Base-by-base conservation (phyloP, 1,140 invertebrate genomes). In the Drosophila punjabiensis region DNA sequence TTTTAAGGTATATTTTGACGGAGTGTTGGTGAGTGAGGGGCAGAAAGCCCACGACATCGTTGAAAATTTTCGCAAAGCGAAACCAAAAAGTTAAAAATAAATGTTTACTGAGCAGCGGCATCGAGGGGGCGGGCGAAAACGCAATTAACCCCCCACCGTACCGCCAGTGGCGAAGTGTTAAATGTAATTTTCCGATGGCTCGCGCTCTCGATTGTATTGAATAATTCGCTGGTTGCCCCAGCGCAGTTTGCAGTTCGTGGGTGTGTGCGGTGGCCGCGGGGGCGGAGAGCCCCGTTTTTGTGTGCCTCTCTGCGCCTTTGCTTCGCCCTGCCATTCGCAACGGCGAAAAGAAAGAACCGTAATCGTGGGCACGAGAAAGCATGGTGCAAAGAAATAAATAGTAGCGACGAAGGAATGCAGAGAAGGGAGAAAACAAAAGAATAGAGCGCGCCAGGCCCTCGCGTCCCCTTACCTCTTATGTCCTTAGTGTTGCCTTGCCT, bases 41-140 rank as follows among this genome's bases (percentile, higher is more conserved):
- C 56, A 65, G 67, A 90, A 90, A 89, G 86, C 86, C 88, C 86
- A 88, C 84, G 84, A 88, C 83, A 82, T 83, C 83, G 84, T 85
- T 90, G 86, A 90, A 90, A 86, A 86, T 91, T 90, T 90, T 90
- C 86, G 86, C 86, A 67, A 90, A 80, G 86, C 86, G 73, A 90
- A 80, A 59, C 71, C 76, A 82, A 82, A 90, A 90, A 90, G 82
- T 82, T 90, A 90, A 86, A 90, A 90, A 90, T 90, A 90, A 90
- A 85, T 90, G 86, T 77, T 87, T 87, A 87, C 76, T 82, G 82
- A 82, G 80, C 76, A 77, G 76, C 65, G 68, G 65, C 41, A 71
- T 18, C 50, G 48, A 63, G 77, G 50, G 50, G 53, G 76, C 53
- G 60, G 61, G 68, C 60, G 41, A 81, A 75, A 80, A 58, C 59